phyloP scores from a whole-genome alignment of 2,888 invertebrate species.

The Ochlodes sylvanus region DNA sequence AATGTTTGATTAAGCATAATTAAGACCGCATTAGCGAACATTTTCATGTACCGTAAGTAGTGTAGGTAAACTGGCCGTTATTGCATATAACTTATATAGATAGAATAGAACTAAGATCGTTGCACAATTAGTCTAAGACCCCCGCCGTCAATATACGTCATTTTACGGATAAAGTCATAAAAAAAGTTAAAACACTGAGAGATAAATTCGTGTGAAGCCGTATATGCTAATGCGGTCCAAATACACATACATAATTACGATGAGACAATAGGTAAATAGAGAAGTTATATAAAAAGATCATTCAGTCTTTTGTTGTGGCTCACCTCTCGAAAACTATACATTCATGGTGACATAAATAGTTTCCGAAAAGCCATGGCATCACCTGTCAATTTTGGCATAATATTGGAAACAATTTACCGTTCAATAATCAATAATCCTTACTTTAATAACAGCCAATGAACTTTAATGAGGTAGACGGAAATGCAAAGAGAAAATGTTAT shows the following conservation, averaged over 20 bases:
- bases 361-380: constrained; percentile 13
- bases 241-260: not conserved
- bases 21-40: not conserved
- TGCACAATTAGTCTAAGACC: not conserved
- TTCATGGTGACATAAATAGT: not conserved
- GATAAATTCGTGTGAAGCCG: no score
- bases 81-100: not conserved
- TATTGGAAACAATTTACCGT: constrained; percentile 19
- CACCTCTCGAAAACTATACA: constrained; percentile 8
- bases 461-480: constrained; percentile 61
- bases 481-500: constrained; percentile 48
- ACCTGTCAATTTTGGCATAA: constrained; percentile 36
- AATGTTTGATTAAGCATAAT: not conserved
- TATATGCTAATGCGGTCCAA: constrained; percentile 2
- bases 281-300: constrained; percentile 23
- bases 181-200: no score
- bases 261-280: constrained; percentile 1
- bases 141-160: not conserved
- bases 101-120: no score
- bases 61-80: not conserved
- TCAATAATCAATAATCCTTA: constrained; percentile 21
- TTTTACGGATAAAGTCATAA: not conserved
- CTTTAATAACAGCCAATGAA: constrained; percentile 31
- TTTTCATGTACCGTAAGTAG: not conserved
- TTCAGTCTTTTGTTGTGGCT: constrained; percentile 32